A percentile compares a stretch with the other conserved stretches of the same genome.
Conservation (phyloP, 2,113 vertebrate species). For the Grallaria varia region DNA sequence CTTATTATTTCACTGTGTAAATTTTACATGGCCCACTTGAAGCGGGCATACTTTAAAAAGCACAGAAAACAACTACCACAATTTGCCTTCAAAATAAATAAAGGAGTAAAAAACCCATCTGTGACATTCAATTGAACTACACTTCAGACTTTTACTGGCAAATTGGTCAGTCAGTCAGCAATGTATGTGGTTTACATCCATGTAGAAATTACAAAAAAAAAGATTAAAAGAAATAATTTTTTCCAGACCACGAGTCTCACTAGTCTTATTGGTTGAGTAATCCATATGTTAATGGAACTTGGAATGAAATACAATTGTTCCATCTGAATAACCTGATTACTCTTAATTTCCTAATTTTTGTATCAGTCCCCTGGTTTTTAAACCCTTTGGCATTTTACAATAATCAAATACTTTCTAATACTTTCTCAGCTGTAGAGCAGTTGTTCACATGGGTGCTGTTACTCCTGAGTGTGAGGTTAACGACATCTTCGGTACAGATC, state of each 20-base stretch:
- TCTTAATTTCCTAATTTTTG: slow-evolving; percentile 61
- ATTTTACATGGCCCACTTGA: neutral
- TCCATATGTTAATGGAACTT: slow-evolving; percentile 34
- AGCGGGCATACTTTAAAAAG: neutral
- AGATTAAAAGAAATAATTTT: neutral
- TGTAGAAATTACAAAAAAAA: slow-evolving; percentile 16
- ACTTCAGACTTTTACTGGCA: neutral
- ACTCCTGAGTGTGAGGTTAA: neutral
- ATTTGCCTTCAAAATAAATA: neutral
- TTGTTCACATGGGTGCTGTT: neutral
- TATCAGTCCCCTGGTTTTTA: slow-evolving; percentile 42
- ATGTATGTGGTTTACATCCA: neutral
- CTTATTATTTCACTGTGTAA: neutral
- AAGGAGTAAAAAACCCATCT: neutral
- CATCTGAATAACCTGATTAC: neutral
- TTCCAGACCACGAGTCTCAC: neutral
- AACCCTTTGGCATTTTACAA: slow-evolving; percentile 18
- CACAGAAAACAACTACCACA: neutral
- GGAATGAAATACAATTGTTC: slow-evolving; percentile 44
- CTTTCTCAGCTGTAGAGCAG: neutral
- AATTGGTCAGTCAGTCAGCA: neutral
- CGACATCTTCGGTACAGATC: neutral
- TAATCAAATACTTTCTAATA: slow-evolving; percentile 39
- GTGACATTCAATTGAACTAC: neutral
- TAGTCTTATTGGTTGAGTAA: slow-evolving; percentile 37